Evolutionary conservation across 2,797 vertebrate species (phyloP).

Genomic region (Serranus cabrilla): DNA sequence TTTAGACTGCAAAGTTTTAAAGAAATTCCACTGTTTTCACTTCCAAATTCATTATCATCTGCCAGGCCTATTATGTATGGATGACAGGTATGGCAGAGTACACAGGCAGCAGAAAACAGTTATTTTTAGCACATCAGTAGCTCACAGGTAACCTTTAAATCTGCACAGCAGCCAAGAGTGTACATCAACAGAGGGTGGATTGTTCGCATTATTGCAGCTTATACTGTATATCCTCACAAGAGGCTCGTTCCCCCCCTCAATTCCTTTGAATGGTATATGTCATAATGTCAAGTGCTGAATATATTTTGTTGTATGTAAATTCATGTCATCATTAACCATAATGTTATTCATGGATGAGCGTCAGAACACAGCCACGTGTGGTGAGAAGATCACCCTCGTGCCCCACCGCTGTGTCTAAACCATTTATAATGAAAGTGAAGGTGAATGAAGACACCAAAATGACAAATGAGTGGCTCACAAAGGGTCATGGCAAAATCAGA

Average conservation of each 20-base stretch:
- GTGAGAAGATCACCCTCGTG: no score
- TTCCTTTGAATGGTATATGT: neutral
- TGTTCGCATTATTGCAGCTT: neutral
- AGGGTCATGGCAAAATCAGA: neutral
- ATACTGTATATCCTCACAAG: neutral
- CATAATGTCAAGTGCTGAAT: neutral
- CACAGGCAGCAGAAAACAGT: neutral
- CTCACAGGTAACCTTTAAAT: conserved; percentile 38
- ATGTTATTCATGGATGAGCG: neutral
- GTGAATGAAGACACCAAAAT: neutral
- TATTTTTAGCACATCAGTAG: conserved; percentile 32
- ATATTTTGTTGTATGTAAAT: neutral
- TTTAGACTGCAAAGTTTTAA: neutral
- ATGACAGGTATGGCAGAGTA: conserved; percentile 2
- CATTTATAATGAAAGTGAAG: neutral
- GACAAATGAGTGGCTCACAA: neutral
- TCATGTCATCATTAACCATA: neutral
- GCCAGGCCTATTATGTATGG: neutral
- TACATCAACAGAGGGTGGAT: neutral
- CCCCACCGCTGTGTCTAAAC: neutral
- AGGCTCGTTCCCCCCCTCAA: neutral
- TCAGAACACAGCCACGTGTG: neutral
- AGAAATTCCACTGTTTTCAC: neutral
- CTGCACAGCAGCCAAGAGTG: conserved; percentile 10
- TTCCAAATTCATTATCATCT: neutral